Base-by-base conservation (phyloP, 2,888 invertebrate species). In the Sminthurides aquaticus region DNA sequence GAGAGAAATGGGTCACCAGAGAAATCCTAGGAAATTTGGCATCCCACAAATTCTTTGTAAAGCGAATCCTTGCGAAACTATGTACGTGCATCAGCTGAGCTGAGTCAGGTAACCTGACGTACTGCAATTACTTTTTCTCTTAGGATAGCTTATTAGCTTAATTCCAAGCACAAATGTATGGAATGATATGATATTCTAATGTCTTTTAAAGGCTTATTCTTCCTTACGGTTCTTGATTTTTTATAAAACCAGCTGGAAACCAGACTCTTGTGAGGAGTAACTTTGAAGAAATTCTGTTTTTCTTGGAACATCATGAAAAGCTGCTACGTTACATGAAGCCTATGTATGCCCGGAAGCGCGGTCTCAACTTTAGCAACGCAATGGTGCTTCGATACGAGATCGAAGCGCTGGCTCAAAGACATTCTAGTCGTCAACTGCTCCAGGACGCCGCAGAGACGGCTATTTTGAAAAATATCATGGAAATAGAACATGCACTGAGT, bases 401-500 rank as follows among this genome's bases (percentile, higher is more conserved):
- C 29, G 55, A 65, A 48, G 54, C 52, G 1, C 18, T 60, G 22
- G 48, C 34, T 2, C 43, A 27, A 15, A 34, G 25, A 24, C 34
- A 56, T 2, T n/a, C n/a, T 15, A 56, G 34, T 55, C 55, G 43
- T n/a, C 60, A 27, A 28, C 25, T 65, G n/a, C 52, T 55, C 18
- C 54, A 48, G 25, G 65, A 60, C 22, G 65, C 65, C 3, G 65
- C 65, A 2, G 60, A 65, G 29, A 34, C 26, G 24, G 65, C 65
- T 24, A 54, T 65, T 22, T 29, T 65, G 5, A 65, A 60, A 56
- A 65, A 60, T 56, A 26, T 65, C 18, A 18, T 52, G 2, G 48
- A 60, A 3, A 65, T 65, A 27, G 60, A 65, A 56, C 60, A 65
- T 27, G 55, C 65, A 2, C 49, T 65, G 48, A 26, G 49, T 11